Conservation (phyloP, 2,113 vertebrate species). For the Chaenocephalus aceratus region DNA sequence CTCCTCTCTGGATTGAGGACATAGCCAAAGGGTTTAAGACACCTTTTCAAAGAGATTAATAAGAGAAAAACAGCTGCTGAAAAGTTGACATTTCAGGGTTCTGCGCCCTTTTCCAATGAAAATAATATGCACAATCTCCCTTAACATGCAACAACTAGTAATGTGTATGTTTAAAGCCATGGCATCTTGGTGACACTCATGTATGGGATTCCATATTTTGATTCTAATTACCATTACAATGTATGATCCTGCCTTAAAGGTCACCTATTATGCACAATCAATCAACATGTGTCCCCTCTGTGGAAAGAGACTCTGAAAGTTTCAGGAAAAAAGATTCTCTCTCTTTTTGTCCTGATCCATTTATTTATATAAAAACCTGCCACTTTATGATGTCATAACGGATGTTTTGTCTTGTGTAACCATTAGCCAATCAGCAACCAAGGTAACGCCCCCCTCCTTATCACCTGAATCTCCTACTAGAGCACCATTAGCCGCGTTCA, state of each 20-base stretch:
- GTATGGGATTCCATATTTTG: neutral
- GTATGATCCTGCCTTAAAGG: neutral
- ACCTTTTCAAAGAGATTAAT: conserved; percentile 55
- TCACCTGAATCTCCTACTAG: too few species aligned
- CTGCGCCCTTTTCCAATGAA: conserved; percentile 3
- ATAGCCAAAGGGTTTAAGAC: conserved; percentile 35
- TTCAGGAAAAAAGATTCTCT: too few species aligned
- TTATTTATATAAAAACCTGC: too few species aligned
- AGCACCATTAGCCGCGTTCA: too few species aligned
- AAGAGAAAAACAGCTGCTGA: conserved; percentile 13
- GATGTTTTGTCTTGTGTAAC: too few species aligned
- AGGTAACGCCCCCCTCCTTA: too few species aligned
- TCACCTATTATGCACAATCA: too few species aligned
- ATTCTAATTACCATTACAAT: neutral
- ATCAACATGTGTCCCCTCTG: too few species aligned
- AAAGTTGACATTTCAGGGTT: conserved; percentile 37
- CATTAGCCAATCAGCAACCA: too few species aligned
- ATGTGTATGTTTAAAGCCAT: neutral
- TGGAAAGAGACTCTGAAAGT: too few species aligned
- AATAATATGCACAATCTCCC: neutral
- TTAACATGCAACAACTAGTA: neutral
- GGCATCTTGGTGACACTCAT: neutral
- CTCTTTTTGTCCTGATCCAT: too few species aligned
- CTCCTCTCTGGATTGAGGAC: conserved; percentile 18
- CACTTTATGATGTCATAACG: too few species aligned